Evolutionary conservation across 2,797 vertebrate species (phyloP), one percentile per base, ranked within the genome.

Genomic region (Helicolenus hilgendorfi): DNA sequence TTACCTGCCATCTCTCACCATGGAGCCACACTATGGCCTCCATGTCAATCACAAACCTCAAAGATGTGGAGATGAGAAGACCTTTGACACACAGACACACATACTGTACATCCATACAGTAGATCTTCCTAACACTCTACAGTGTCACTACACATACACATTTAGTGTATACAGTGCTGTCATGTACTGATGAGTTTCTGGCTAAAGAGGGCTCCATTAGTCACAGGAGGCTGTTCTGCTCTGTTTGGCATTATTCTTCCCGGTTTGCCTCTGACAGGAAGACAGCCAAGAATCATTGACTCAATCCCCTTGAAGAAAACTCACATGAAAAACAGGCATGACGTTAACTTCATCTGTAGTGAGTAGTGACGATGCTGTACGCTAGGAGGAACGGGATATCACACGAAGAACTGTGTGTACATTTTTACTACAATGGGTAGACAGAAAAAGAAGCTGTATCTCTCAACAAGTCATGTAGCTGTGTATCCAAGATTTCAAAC

Each of bases 1-100:
- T 97, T 96, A 96, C 87, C 60, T 81, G 80, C 77, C 79, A 81
- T 72, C 75, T 53, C 64, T 87, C 86, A 81, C 67, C 77, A 74
- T 75, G 85, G 83, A 86, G 63, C 83, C 80, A 77, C 76, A 69
- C 15, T 62, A 3, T 76, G 79, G 76, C 89, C 81, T 83, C 72
- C 18, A 56, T 81, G 90, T 95, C 92, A 92, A 80, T 94, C 89
- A 93, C 71, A 65, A 56, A 58, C 33, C 72, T 83, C 72, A 26
- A 14, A 84, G 62, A 41, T 64, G 79, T 38, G 36, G 63, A 68
- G 55, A 91, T 89, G 55, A 84, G 22, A 65, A 15, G 79, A 88
- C 84, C 81, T 84, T 26, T 92, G 81, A 81, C 90, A 88, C 65
- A 27, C 14, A 31, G 3, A 72, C 33, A 41, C 38, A 41, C 15